A percentile compares a stretch with the other conserved stretches of the same genome.
Evolutionary conservation across 2,888 invertebrate species (phyloP).

Genomic region (Amorpha juglandis): DNA sequence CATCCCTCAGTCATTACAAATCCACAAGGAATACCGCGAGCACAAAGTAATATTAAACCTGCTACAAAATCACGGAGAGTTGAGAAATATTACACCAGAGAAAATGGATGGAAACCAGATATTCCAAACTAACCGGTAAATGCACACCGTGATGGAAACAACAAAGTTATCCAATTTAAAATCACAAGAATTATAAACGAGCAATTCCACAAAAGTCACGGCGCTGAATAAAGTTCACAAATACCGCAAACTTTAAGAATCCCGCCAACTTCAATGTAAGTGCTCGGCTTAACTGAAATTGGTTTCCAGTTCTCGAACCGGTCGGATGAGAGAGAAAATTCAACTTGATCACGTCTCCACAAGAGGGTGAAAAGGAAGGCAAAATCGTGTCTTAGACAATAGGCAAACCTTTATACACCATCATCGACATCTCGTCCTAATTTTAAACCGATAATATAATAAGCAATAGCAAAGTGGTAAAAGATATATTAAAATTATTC

Average conservation of each 20-base stretch:
- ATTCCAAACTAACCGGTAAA: not conserved
- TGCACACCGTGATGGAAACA: constrained; percentile 18
- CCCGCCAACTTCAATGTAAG: constrained; percentile 19
- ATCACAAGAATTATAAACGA: constrained; percentile 24
- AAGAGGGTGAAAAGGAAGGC: not conserved
- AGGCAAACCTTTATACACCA: not conserved
- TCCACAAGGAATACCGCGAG: not conserved
- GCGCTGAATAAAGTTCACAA: constrained; percentile 18
- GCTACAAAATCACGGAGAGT: not conserved
- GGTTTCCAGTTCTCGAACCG: constrained; percentile 9
- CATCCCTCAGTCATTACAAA: not conserved
- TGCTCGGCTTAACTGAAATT: constrained; percentile 20
- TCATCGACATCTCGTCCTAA: not conserved
- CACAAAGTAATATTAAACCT: constrained; percentile 8
- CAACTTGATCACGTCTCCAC: constrained; percentile 17
- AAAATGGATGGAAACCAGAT: constrained; percentile 3
- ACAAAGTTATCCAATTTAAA: constrained; percentile 25
- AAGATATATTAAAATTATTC: too few relatives aligned
- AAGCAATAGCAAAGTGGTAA: not conserved
- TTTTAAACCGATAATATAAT: not conserved
- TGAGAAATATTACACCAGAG: constrained; percentile 7
- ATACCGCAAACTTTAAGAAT: constrained; percentile 25
- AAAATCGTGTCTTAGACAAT: constrained; percentile 12
- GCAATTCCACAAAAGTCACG: constrained; percentile 22
- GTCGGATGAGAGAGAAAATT: constrained; percentile 6